Evolutionary conservation across 2,797 vertebrate genomes (phyloP).

Genomic region (Darevskia mixta): DNA sequence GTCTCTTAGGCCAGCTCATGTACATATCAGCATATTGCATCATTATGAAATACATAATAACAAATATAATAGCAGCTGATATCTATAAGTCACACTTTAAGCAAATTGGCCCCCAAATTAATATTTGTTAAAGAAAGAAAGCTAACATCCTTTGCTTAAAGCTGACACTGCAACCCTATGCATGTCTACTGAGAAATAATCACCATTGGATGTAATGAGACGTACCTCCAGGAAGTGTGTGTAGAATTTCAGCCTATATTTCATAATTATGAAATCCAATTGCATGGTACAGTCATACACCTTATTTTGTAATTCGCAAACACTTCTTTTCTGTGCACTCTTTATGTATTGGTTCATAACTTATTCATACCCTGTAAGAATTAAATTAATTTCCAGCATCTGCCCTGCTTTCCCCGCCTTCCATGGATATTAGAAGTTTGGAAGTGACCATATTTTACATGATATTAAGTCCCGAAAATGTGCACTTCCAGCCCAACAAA

Average conservation of each 20-base stretch:
- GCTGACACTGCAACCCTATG: neutral
- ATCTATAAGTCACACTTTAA: neutral
- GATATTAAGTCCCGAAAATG: neutral
- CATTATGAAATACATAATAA: neutral
- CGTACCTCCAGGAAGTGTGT: neutral
- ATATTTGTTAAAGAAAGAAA: neutral
- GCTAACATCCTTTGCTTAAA: neutral
- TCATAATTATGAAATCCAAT: neutral
- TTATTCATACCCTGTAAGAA: neutral
- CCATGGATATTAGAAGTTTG: neutral
- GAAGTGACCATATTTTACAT: conserved; percentile 1
- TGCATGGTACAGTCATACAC: neutral
- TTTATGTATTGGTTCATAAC: neutral
- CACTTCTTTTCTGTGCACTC: neutral
- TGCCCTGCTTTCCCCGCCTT: neutral
- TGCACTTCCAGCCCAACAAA: neutral
- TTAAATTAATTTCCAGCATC: neutral
- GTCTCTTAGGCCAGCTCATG: neutral
- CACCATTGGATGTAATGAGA: neutral
- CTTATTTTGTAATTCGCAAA: neutral
- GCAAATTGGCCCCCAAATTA: neutral
- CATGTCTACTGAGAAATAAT: neutral
- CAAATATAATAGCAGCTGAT: neutral
- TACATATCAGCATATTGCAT: neutral
- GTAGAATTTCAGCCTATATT: neutral